A percentile compares a stretch with the other conserved stretches of the same genome.
phyloP scores from a whole-genome alignment of 2,113 vertebrate genomes.

The Tachycineta bicolor region DNA sequence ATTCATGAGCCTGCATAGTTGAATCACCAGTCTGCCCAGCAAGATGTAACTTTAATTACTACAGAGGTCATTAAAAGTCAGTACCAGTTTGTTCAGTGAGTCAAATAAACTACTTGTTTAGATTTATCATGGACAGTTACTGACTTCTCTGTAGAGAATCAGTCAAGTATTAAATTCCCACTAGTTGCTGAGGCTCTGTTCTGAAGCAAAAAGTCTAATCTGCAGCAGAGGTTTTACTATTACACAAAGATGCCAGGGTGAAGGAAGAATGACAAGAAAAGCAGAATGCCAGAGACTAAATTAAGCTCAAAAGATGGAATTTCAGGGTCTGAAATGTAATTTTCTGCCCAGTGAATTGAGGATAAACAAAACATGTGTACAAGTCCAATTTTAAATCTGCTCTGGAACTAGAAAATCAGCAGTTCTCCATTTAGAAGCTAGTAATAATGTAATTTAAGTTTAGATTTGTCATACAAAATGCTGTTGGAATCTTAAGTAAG shows the following conservation, averaged over 20 bases:
- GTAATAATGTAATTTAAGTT: background rate
- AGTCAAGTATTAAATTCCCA: background rate
- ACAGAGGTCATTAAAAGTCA: background rate
- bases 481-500: background rate
- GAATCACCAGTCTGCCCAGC: background rate
- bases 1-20: accelerated
- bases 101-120: background rate
- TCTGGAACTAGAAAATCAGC: background rate
- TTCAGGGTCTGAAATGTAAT: background rate
- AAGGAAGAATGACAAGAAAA: background rate
- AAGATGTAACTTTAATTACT: background rate
- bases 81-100: background rate
- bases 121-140: background rate
- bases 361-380: background rate
- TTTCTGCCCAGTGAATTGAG: background rate
- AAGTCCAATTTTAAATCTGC: background rate
- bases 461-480: background rate
- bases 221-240: background rate
- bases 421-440: background rate
- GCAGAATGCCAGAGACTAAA: background rate
- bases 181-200: background rate
- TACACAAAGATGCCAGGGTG: background rate
- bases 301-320: background rate
- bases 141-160: background rate
- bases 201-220: background rate